Conservation (phyloP, 64 coral and sea anemone genomes). For the Platygyra sinensis region DNA sequence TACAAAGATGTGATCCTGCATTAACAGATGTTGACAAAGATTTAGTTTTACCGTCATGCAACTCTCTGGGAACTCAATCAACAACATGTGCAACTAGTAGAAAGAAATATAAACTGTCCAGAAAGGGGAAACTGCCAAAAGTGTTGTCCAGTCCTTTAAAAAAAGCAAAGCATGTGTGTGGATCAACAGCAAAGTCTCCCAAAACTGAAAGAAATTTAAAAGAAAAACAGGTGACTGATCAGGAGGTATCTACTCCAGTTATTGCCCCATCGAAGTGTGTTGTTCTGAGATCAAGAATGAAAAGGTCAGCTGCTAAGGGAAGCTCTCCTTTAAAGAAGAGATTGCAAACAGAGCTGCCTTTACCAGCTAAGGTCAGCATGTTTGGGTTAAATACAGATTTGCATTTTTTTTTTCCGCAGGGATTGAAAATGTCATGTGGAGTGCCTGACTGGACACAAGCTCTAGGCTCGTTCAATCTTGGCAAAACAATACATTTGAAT, state of each 20-base stretch:
- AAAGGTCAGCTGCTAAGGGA: conserved; percentile 51
- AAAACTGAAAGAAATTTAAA: neutral
- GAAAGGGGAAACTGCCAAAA: conserved; percentile 3
- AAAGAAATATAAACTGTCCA: conserved; percentile 31
- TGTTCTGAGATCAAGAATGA: conserved; percentile 37
- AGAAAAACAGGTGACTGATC: neutral
- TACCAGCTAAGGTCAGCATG: neutral
- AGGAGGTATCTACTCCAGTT: neutral
- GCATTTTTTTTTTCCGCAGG: too few relatives aligned
- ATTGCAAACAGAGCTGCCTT: conserved; percentile 1
- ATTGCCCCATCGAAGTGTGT: conserved; percentile 15
- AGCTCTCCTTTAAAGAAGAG: conserved; percentile 40
- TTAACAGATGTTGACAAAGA: neutral
- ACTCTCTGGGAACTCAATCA: neutral
- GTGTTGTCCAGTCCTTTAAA: conserved; percentile 3
- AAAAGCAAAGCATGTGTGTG: neutral
- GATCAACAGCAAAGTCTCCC: neutral
- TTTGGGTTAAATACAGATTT: too few relatives aligned
- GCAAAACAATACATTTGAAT: too few relatives aligned
- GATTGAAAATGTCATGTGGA: too few relatives aligned
- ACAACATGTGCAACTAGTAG: conserved; percentile 1
- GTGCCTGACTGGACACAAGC: too few relatives aligned
- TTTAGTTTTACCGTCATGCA: neutral
- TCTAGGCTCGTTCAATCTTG: too few relatives aligned
- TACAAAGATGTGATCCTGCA: neutral